Base-by-base conservation (phyloP, 2,113 vertebrate species). In the Haplochromis vanheusdeni region DNA sequence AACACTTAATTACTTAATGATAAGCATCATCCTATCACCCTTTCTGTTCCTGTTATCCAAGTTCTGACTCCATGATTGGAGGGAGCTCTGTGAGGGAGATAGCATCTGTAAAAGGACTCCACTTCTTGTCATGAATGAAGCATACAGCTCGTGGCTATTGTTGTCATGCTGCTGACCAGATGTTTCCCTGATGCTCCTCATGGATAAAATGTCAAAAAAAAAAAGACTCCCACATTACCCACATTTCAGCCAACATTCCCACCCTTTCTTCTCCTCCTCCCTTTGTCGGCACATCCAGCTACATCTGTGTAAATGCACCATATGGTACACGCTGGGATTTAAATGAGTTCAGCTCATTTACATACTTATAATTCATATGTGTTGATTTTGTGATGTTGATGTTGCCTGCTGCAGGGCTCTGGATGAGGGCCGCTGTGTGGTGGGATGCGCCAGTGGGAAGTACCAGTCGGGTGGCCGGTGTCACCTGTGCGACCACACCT, bases 401-500 rank as follows among this genome's bases (percentile, higher is more conserved):
- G 84, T 54, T 47, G 40, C 83, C 9, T 23, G 68, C 31, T 58
- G 79, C 94, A 99, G 98, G 83, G 86, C 96, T 90, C 95, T 99
- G 65, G 97, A 99, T 7, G 91, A 96, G 37, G 97, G 98, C 3
- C 89, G 0, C 19, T 99, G 98, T 31, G 56, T 97, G 86, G 58
- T 58, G 5, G 93, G 88, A 35, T 99, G 98, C 70, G 89, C 97
- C 33, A 91, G 84, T 12, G 95, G 97, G 85, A 98, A 97, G 92
- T 98, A 97, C 91, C 94, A 91, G 82, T 96, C 96, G 8, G 91
- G 95, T 51, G 95, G 96, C 17, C 97, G 93, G 37, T 99, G 98
- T 86, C 96, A 97, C 89, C 89, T 95, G 17, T 99, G 98, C 91
- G 98, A 99, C 89, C 96, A 97, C 84, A 98, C 97, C 83, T 99